Percentiles rank a stretch among this genome's conserved stretches.
phyloP scores from a whole-genome alignment of 2,888 invertebrate genomes.

The Leptothorax acervorum region DNA sequence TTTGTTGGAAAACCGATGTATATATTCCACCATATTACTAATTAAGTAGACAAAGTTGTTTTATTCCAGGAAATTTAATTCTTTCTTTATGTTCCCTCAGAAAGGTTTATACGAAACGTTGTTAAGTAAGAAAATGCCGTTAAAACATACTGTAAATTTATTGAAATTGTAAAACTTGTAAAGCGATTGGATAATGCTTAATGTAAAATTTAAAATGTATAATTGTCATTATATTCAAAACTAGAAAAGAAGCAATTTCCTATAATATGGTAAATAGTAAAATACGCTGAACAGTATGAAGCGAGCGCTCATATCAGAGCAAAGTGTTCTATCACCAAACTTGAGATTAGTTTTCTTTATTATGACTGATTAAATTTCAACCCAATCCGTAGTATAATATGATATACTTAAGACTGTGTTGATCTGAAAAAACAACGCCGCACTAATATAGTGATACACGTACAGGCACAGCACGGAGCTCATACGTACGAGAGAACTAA shows the following conservation, averaged over 20 bases:
- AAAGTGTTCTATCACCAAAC: too few species aligned
- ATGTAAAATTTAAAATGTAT: background rate
- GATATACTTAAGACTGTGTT: too few species aligned
- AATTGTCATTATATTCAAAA: background rate
- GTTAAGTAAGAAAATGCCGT: constrained; percentile 29
- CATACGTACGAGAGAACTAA: too few species aligned
- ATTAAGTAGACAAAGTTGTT: background rate
- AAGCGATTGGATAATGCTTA: background rate
- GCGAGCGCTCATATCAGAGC: too few species aligned
- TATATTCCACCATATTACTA: background rate
- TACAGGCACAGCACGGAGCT: too few species aligned
- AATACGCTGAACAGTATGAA: too few species aligned
- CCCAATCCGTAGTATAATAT: too few species aligned
- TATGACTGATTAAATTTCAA: too few species aligned
- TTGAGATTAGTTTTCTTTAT: too few species aligned
- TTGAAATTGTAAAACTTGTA: background rate
- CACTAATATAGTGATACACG: too few species aligned
- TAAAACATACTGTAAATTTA: constrained; percentile 12
- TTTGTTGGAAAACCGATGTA: background rate
- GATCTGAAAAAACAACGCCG: too few species aligned
- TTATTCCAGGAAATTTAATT: background rate
- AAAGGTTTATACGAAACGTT: constrained; percentile 24
- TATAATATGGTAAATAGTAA: too few species aligned
- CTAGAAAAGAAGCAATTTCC: background rate
- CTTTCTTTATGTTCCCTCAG: background rate